Evolutionary conservation across 2,113 vertebrate genomes (phyloP).

Genomic region (Sorex fumeus): DNA sequence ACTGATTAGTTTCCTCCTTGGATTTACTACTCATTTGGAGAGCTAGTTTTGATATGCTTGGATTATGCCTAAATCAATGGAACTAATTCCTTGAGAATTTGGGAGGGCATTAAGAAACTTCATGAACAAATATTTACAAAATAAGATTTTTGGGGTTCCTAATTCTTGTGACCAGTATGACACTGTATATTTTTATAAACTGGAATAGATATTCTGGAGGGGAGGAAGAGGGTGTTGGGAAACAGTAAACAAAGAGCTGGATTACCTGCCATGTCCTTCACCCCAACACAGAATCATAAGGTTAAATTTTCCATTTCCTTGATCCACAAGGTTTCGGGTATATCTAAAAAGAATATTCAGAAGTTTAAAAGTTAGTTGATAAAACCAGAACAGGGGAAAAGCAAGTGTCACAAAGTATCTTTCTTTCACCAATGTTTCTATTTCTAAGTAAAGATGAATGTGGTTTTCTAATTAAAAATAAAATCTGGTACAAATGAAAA

Average conservation of each 20-base stretch:
- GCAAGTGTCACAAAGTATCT: slow-evolving; percentile 8
- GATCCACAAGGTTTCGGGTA: slow-evolving; percentile 97
- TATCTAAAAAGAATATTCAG: slow-evolving; percentile 90
- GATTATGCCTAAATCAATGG: neutral
- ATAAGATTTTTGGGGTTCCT: neutral
- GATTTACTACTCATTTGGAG: neutral
- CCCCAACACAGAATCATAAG: slow-evolving; percentile 99
- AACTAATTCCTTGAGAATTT: neutral
- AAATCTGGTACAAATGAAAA: slow-evolving; percentile 23
- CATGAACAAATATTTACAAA: slow-evolving; percentile 31
- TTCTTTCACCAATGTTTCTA: slow-evolving; percentile 35
- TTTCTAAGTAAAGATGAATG: neutral
- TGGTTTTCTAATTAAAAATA: slow-evolving; percentile 1
- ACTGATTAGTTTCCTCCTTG: neutral
- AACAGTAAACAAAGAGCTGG: neutral
- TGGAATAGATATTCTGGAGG: neutral
- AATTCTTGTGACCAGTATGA: neutral
- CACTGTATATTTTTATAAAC: neutral
- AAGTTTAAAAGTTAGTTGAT: slow-evolving; percentile 40
- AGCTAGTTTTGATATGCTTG: neutral
- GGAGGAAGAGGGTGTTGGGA: no score
- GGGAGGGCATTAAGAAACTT: neutral
- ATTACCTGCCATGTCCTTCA: slow-evolving; percentile 99
- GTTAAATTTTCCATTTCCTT: slow-evolving; percentile 98
- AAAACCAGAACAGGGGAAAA: slow-evolving; percentile 45